A percentile compares a stretch with the other conserved stretches of the same genome.
These are phyloP conservation scores for Oreochromis spilurus DNA, from an alignment of 2,113 vertebrate genomes.

Conservation along the genomic window DNA sequence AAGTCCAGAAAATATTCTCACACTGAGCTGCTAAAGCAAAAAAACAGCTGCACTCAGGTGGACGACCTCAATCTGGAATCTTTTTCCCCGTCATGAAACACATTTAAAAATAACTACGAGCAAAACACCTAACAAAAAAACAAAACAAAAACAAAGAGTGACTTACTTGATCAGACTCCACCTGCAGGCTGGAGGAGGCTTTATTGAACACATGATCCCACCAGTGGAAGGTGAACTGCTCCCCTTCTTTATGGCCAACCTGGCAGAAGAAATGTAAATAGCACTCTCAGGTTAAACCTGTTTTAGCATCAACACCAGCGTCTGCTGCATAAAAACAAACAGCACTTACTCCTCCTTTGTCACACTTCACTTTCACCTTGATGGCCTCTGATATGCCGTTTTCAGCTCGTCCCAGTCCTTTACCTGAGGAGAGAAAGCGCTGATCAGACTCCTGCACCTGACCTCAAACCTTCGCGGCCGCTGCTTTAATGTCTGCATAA, in stretches of 20 bases:
- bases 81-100: no score
- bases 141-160: background rate
- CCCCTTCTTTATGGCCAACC: conserved; percentile 85
- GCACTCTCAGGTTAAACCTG: fast-evolving
- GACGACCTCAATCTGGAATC: background rate
- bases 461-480: fast-evolving
- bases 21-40: background rate
- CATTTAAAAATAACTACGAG: background rate
- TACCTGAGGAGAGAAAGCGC: conserved; percentile 71
- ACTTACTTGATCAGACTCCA: conserved; percentile 77
- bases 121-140: background rate
- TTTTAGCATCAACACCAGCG: fast-evolving
- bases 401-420: conserved; percentile 81
- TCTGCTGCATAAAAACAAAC: background rate
- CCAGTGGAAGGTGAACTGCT: conserved; percentile 92
- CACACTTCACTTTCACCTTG: conserved; percentile 87
- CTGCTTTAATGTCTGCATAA: fast-evolving
- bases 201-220: conserved; percentile 94
- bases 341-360: conserved; percentile 83
- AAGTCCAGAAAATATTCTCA: background rate
- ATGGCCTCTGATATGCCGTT: conserved; percentile 85
- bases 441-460: background rate
- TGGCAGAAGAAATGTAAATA: conserved; percentile 27
- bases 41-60: background rate
- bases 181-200: conserved; percentile 80